Evolutionary conservation across 2,888 invertebrate species (phyloP), one percentile per base, ranked within the genome.

Genomic region (Eristalinus sepulchralis): DNA sequence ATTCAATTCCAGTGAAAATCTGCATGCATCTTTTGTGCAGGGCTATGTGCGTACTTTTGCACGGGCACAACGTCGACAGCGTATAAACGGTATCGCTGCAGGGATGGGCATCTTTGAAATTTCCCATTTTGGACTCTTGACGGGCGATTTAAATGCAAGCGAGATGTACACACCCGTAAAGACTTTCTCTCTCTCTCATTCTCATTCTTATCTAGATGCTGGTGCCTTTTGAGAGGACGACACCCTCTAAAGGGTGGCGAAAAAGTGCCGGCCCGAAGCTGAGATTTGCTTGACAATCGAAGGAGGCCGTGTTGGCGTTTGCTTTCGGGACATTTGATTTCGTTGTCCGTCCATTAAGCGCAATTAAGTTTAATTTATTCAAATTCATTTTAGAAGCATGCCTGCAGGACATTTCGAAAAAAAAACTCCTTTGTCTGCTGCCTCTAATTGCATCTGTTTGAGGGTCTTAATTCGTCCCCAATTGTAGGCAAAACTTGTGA

Each of bases 331-430:
- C 70, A 57, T 70, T 78, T 39, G 55, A 8, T 6, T n/a, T 17
- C 9, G 10, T 63, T 36, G 64, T 70, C 34, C 70, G 22, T 55
- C 20, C 33, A 34, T 39, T 70, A n/a, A 24, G 17, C 53, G 71
- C 82, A 71, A 66, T 82, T 82, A 71, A 70, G 71, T 71, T 5
- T 53, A 82, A 53, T 70, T 59, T 59, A 76, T 75, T 81, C 27
- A 75, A 81, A 76, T 75, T 27, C 27, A 47, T 39, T 1, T 27
- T 27, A 20, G 5, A 22, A 22, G n/a, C n/a, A 53, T 11, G n/a
- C 4, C 1, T 4, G 1, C 13, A n/a, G 17, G 5, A 6, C 39
- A 17, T 47, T 47, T n/a, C n/a, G n/a, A 13, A n/a, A 47, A 17
- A n/a, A n/a, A 17, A 6, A 0, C 1, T n/a, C n/a, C 5, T 20